Conservation (phyloP, 2,797 vertebrate genomes). For the Dendrocincla fuliginosa region DNA sequence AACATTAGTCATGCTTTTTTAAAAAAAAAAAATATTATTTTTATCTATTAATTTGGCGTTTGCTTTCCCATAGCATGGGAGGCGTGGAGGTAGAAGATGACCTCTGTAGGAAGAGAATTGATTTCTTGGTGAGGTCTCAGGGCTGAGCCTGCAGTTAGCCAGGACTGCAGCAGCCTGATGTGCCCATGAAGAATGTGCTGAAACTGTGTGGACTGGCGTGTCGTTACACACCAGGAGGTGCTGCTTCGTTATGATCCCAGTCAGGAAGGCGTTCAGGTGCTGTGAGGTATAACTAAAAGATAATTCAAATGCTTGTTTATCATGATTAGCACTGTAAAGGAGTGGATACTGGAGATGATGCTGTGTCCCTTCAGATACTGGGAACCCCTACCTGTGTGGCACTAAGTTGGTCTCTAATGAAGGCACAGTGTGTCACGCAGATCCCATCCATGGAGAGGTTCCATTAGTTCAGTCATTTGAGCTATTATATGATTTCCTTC, state of each 20-base stretch:
- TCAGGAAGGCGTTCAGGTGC: background rate
- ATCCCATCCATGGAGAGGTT: background rate
- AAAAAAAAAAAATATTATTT: background rate
- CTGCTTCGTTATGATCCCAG: background rate
- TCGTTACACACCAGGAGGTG: background rate
- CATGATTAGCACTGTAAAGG: background rate
- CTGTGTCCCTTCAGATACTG: background rate
- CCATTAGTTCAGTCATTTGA: background rate
- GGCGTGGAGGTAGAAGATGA: background rate
- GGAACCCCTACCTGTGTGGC: background rate
- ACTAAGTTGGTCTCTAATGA: accelerated
- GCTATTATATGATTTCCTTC: background rate
- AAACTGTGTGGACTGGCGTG: background rate
- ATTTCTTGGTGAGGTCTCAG: background rate
- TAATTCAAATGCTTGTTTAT: background rate
- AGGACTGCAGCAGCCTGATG: background rate
- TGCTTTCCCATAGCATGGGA: background rate
- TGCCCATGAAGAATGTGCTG: background rate
- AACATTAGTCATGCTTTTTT: background rate
- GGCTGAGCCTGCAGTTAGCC: background rate
- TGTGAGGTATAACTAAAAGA: background rate
- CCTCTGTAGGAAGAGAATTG: background rate
- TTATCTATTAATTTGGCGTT: background rate
- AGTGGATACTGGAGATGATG: background rate
- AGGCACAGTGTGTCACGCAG: background rate